Base-by-base conservation (phyloP, 2,797 vertebrate genomes). In the Sandelia bainsii region DNA sequence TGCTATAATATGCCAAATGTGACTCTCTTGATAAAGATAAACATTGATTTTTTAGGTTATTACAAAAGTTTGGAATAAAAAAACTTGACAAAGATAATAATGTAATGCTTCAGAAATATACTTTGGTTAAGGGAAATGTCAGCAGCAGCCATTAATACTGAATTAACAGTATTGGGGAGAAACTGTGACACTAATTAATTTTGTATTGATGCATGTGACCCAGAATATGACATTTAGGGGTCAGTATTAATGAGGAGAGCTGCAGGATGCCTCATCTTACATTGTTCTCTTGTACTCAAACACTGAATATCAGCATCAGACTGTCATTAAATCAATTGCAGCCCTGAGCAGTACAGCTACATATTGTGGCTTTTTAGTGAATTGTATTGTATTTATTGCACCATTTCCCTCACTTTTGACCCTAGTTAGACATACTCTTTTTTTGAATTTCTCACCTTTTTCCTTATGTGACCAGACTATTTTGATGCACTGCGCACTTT, bases 121-220 rank as follows among this genome's bases (percentile, higher is more conserved):
- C 6, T 23, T 22, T 57, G 14, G 6, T 34, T 13, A n/a, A 53
- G 12, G 23, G 23, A 14, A 39, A 53, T 11, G 1, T 34, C 16
- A 19, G 6, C 48, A 39, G 10, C 25, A 10, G 23, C 32, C 3
- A 54, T 42, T 44, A 52, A 39, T 58, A 19, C 3, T 72, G 64
- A 65, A 62, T 44, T 9, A 37, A 20, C 34, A 62, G 8, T 6
- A 74, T 84, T 69, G 42, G 59, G 84, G 73, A 83, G 82, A 76
- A 32, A 52, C 42, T 79, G 52, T 68, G 50, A 57, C 62, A 42
- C 56, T 83, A 65, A 75, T 82, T 79, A 67, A 63, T 71, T 82
- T 22, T 65, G 20, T 65, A 11, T 37, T 54, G 49, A 69, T 82
- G 60, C 44, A 51, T 70, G 45, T 80, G 77, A 89, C 82, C 83